Evolutionary conservation across 1,140 invertebrate genomes (phyloP).

Genomic region (Ditylenchus dipsaci): DNA sequence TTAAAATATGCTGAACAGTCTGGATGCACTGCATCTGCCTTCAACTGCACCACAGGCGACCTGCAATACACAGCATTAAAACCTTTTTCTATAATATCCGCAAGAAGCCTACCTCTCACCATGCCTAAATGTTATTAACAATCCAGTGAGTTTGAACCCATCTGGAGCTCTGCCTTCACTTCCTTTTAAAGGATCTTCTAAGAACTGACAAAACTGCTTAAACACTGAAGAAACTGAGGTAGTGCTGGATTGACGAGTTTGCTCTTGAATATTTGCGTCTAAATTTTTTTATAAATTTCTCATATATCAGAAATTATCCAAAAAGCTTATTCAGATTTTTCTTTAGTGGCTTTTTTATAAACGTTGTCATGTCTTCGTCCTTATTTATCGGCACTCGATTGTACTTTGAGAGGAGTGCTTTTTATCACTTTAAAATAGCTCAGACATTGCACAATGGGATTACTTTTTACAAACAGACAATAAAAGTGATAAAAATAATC

Average conservation of each 20-base stretch:
- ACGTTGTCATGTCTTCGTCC: too few relatives aligned
- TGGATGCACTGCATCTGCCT: background rate
- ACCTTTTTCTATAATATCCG: background rate
- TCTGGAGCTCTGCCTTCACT: slow-evolving; percentile 1
- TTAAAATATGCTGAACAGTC: slow-evolving; percentile 29
- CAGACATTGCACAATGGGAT: too few relatives aligned
- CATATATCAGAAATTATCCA: too few relatives aligned
- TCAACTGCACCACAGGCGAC: slow-evolving; percentile 16
- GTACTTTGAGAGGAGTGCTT: too few relatives aligned
- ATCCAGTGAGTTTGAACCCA: slow-evolving; percentile 12
- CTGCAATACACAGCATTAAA: slow-evolving; percentile 3
- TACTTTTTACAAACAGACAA: too few relatives aligned
- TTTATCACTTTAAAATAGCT: too few relatives aligned
- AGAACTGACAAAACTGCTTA: slow-evolving; percentile 19
- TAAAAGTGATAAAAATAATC: too few relatives aligned
- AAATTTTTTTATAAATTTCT: background rate
- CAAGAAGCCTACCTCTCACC: slow-evolving; percentile 19
- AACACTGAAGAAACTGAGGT: slow-evolving; percentile 7
- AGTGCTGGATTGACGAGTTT: background rate
- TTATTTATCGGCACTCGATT: too few relatives aligned
- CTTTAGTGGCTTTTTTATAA: too few relatives aligned
- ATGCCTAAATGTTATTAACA: slow-evolving; percentile 30
- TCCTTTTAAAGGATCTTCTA: slow-evolving; percentile 16
- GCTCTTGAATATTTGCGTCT: background rate
- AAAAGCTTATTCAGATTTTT: too few relatives aligned